Evolutionary conservation across 2,888 invertebrate species (phyloP), one percentile per base, ranked within the genome.

Genomic region (Drosophila melanosoma): DNA sequence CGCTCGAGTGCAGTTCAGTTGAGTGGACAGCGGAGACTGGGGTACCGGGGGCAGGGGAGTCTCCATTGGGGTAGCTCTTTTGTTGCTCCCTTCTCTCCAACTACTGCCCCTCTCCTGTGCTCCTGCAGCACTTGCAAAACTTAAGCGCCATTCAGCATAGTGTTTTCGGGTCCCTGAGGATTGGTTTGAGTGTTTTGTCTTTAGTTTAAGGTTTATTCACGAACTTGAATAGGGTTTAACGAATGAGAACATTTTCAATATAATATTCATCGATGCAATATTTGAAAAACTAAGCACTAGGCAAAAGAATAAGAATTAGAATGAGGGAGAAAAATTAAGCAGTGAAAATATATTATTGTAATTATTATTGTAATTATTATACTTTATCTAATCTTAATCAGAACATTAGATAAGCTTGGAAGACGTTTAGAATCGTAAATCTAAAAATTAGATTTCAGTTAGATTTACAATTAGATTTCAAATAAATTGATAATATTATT

Each of bases 1-100:
- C 40, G 49, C 57, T 71, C 58, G 60, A 71, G 76, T 68, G 78
- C 67, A 81, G 61, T 42, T 76, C 52, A 45, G 53, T n/a, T 26
- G 33, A 74, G 60, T 52, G 51, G 12, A 26, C 10, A 54, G 45
- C 17, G 40, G 20, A 10, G 17, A 60, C 17, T 49, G 35, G 11
- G 3, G 3, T 12, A 15, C 8, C 8, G 33, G 29, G 29, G 6
- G 29, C 6, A 5, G 60, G 11, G 33, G n/a, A n/a, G 42, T 35
- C 26, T 64, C 71, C 71, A 36, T 20, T 64, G 62, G 63, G 45
- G 33, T 40, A 48, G 29, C 45, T 52, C 59, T 70, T 64, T 17
- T 52, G 52, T 38, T 61, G 51, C 45, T 53, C 2, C 17, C 17
- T 6, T 15, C 20, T 3, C 15, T 29, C 15, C n/a, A 3, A 2